Base-by-base conservation (phyloP, 92 coral and sea anemone species). In the Palythoa caribaeorum region DNA sequence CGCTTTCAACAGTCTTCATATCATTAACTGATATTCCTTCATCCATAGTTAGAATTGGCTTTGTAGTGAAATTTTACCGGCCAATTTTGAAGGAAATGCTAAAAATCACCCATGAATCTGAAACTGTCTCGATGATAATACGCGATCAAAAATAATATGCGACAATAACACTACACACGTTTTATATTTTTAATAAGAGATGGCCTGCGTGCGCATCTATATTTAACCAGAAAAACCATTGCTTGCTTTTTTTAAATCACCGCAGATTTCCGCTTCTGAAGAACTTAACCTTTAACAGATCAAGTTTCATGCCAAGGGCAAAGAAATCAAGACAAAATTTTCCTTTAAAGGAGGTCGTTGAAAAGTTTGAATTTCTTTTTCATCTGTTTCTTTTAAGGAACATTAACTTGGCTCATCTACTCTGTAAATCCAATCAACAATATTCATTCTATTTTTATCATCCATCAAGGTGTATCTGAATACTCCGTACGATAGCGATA, bases 1-100 rank as follows among this genome's bases (percentile, higher is more conserved):
- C 71, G 44, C 71, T 88, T 39, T 79, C 78, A 36, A 59, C 80
- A 40, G 71, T 76, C 87, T 71, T 88, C 85, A 71, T 80, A 35
- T 66, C 84, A 15, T 63, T 73, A 6, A 85, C 79, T 38, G 79
- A 73, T 59, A 73, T 73, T 55, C 79, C 80, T 54, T 71, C 81
- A 73, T 73, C 88, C 71, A 73, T 85, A 69, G 73, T 57, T 12
- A 53, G 6, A 11, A 35, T 10, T 11, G 15, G 13, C 38, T 66
- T 21, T 44, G 0, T 10, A 79, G 38, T 9, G 35, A 40, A 62
- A 81, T 57, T 47, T 69, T 65, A 48, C 9, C 44, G 19, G 28
- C 40, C 17, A 65, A 12, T 44, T 35, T 39, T 36, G 19, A 73
- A 39, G 47, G 40, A 53, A 52, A 47, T 60, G n/a, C 48, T 44